phyloP scores from a whole-genome alignment of 2,113 vertebrate genomes.

The Mohoua ochrocephala region DNA sequence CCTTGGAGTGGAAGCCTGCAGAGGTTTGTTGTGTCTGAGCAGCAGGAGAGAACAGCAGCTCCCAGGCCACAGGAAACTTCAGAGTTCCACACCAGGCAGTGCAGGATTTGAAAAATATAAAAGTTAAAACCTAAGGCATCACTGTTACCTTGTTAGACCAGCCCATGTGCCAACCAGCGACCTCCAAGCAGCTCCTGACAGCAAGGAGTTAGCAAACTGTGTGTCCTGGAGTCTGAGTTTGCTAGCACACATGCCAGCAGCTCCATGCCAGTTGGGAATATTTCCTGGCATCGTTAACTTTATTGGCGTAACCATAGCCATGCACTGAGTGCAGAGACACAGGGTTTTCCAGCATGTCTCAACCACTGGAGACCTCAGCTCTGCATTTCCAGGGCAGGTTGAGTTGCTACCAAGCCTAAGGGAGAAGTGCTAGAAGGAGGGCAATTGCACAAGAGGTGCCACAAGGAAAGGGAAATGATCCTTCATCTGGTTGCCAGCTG shows the following conservation, averaged over 20 bases:
- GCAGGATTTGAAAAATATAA: too few species aligned
- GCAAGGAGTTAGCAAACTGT: not conserved
- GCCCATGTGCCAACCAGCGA: not conserved
- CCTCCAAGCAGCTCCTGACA: not conserved
- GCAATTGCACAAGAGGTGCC: not conserved
- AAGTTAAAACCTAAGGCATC: too few species aligned
- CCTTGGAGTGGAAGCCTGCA: too few species aligned
- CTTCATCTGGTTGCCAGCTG: not conserved
- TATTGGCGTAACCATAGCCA: not conserved
- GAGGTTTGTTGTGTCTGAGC: too few species aligned
- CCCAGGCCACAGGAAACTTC: too few species aligned
- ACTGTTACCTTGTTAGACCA: not conserved
- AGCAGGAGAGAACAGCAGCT: too few species aligned
- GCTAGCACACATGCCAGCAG: not conserved
- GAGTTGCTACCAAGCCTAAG: fast-evolving
- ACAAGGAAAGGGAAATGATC: not conserved
- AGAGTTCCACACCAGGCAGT: too few species aligned
- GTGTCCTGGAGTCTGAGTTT: not conserved
- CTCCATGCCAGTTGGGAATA: not conserved
- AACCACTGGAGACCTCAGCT: not conserved
- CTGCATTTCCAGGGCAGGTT: not conserved
- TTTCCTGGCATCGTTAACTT: not conserved
- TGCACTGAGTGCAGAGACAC: fast-evolving
- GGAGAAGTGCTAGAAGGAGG: not conserved
- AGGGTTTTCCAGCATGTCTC: not conserved